Evolutionary conservation across 2,797 vertebrate genomes (phyloP), one percentile per base, ranked within the genome.

Genomic region (Buceros bicornis): DNA sequence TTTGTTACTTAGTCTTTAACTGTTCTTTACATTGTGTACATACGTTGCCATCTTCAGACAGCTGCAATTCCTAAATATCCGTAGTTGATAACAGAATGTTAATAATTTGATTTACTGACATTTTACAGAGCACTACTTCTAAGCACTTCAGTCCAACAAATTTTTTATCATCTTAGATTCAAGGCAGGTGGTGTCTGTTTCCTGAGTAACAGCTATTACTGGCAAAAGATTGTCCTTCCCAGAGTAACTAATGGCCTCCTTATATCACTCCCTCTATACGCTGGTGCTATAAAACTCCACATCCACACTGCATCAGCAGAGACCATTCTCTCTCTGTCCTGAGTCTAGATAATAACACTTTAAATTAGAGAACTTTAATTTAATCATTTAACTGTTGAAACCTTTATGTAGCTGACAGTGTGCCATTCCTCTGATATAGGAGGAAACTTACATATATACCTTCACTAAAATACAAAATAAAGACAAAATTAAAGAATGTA

Each of bases 201-300:
- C 89, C 58, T 91, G 90, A 96, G 70, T 94, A 96, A 96, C 82
- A 88, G 80, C 77, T 90, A 85, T 91, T 97, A 89, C 60, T 90
- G 45, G 80, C 80, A 92, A 93, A 96, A 94, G 87, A 95, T 83
- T 95, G 93, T 92, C 93, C 95, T 95, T 95, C 90, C 40, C 31
- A 76, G 78, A 56, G 65, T 96, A 96, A 96, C 79, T 94, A 93
- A 94, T 90, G 61, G 57, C 61, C 47, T 90, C 33, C 42, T 94
- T 95, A 94, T 96, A 95, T 95, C 91, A 97, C 61, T 95, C 31
- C 13, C 11, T 90, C 62, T 82, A 5, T 82, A 71, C 1, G 3
- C 48, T 81, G 80, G 4, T 89, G 58, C 64, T 87, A 58, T 96
- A 93, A 96, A 96, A 93, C 40, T 87, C 70, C 61, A 94, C 54